Evolutionary conservation across 2,113 vertebrate species (phyloP).

Genomic region (Chionomys nivalis): DNA sequence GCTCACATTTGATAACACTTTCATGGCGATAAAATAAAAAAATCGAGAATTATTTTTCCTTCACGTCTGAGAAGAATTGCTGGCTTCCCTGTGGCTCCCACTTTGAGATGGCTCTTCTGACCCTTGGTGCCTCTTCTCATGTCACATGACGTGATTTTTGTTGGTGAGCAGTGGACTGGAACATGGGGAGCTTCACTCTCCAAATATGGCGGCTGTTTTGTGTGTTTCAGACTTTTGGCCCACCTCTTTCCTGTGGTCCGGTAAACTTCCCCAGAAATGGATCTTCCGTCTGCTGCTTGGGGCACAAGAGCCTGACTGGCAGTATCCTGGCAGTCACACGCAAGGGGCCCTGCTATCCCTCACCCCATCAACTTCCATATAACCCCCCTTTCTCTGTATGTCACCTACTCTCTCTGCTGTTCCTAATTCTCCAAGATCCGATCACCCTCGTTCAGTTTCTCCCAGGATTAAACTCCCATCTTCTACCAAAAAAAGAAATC

Average conservation of each 20-base stretch:
- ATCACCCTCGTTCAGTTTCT: neutral
- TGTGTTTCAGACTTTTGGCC: neutral
- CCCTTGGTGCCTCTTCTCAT: neutral
- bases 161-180: neutral
- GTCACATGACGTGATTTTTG: too few relatives aligned
- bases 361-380: neutral
- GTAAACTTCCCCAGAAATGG: neutral
- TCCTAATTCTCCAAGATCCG: neutral
- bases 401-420: neutral
- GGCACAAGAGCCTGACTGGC: neutral
- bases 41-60: neutral
- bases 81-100: neutral
- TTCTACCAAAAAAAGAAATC: too few relatives aligned
- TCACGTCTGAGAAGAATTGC: neutral
- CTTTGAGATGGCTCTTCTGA: neutral
- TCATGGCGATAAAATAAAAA: neutral
- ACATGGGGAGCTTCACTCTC: neutral
- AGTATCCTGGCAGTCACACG: neutral
- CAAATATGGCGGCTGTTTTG: neutral
- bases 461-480: neutral
- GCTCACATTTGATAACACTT: neutral
- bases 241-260: neutral
- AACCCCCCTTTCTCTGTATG: neutral
- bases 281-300: neutral
- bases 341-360: rapidly evolving